Evolutionary conservation across 1,140 invertebrate species (phyloP).

Genomic region (Hormaphis cornu): DNA sequence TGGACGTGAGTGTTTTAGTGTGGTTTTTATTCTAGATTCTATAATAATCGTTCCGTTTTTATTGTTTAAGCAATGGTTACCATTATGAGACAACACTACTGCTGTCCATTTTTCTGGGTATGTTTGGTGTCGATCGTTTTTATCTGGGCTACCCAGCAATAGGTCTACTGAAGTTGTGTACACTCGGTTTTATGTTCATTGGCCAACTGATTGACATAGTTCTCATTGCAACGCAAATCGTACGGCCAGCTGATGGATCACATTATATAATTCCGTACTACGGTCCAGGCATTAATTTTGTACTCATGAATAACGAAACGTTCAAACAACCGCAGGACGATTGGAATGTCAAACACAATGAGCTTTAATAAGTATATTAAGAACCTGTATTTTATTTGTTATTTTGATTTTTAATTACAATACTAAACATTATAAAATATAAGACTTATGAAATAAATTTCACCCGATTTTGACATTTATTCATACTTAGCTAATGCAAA

Average conservation of each 20-base stretch:
- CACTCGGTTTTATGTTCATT: slow-evolving; percentile 92
- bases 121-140: slow-evolving; percentile 95
- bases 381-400: background rate
- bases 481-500: no score
- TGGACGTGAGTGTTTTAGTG: slow-evolving; percentile 69
- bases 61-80: slow-evolving; percentile 81
- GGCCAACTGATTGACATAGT: slow-evolving; percentile 91
- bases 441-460: no score
- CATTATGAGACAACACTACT: slow-evolving; percentile 84
- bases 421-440: no score
- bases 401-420: no score
- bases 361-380: slow-evolving; percentile 21
- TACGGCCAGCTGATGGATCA: slow-evolving; percentile 93
- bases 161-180: slow-evolving; percentile 87
- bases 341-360: slow-evolving; percentile 48
- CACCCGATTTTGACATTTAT: no score
- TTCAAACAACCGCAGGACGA: slow-evolving; percentile 72
- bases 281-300: slow-evolving; percentile 71
- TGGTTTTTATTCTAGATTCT: slow-evolving; percentile 3
- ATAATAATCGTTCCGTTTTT: background rate
- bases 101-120: slow-evolving; percentile 88
- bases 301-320: slow-evolving; percentile 76
- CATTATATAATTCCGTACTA: slow-evolving; percentile 90
- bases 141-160: slow-evolving; percentile 94
- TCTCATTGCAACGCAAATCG: slow-evolving; percentile 84